Conservation (phyloP, 2,113 vertebrate genomes). For the Dromas ardeola region DNA sequence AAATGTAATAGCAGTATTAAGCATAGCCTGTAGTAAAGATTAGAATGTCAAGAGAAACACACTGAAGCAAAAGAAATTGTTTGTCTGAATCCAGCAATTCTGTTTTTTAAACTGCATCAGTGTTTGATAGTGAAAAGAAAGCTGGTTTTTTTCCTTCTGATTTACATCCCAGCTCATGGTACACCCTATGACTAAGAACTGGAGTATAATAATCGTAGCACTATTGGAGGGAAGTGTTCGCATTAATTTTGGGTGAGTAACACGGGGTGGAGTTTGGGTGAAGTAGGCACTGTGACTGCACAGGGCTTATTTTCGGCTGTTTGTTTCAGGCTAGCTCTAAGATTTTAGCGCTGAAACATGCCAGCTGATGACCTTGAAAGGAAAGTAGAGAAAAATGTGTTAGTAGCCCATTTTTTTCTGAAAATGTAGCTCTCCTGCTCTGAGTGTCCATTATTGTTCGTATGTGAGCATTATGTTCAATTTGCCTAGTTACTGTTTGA, state of each 20-base stretch:
- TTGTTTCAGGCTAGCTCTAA: not conserved
- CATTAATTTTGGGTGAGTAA: not conserved
- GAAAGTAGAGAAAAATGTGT: not conserved
- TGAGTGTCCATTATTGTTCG: not conserved
- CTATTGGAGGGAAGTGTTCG: not conserved
- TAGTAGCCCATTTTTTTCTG: not conserved
- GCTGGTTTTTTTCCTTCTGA: not conserved
- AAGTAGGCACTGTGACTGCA: not conserved
- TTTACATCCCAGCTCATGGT: not conserved
- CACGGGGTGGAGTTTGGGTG: not conserved
- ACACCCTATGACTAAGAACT: slow-evolving; percentile 13
- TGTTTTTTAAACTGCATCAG: not conserved
- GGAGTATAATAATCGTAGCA: not conserved
- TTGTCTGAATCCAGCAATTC: not conserved
- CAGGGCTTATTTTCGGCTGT: not conserved
- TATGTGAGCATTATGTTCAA: not conserved
- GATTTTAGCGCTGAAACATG: not conserved
- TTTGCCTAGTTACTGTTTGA: not conserved
- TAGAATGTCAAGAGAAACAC: not conserved
- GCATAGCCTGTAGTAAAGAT: not conserved
- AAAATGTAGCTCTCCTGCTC: not conserved
- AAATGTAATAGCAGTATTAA: not conserved
- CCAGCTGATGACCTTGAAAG: not conserved
- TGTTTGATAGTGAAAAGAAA: not conserved
- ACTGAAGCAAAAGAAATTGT: not conserved